phyloP scores from a whole-genome alignment of 1,140 invertebrate genomes.

The Chlorops oryzae region DNA sequence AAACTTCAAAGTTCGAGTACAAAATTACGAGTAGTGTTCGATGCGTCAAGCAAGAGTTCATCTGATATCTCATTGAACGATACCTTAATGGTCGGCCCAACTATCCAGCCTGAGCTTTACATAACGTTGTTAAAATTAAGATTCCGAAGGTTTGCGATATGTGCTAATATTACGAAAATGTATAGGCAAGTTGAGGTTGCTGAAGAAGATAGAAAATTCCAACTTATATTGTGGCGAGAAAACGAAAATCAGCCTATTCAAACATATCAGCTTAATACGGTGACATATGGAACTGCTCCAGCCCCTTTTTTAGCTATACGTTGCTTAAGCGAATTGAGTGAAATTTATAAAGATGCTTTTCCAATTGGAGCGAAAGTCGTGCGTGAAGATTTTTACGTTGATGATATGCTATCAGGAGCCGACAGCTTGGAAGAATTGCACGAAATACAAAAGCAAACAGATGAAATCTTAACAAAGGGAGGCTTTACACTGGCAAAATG shows the following conservation, averaged over 20 bases:
- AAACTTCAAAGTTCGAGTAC: constrained; percentile 22
- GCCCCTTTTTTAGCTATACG: constrained; percentile 10
- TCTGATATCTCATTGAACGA: constrained; percentile 41
- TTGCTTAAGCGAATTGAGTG: constrained; percentile 4
- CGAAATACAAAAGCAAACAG: constrained; percentile 8
- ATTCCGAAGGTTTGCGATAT: constrained; percentile 29
- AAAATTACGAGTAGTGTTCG: constrained; percentile 34
- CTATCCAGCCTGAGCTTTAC: constrained; percentile 45
- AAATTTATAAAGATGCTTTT: not conserved
- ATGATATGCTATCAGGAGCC: constrained; percentile 7
- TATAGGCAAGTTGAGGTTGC: constrained; percentile 46
- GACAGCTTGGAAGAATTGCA: not conserved
- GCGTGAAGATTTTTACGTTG: constrained; percentile 5
- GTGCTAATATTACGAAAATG: constrained; percentile 47
- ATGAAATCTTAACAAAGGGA: constrained; percentile 5
- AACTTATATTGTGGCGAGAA: constrained; percentile 48
- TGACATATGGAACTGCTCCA: constrained; percentile 9
- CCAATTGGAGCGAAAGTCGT: not conserved
- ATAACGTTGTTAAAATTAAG: constrained; percentile 46
- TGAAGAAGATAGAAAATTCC: constrained; percentile 33
- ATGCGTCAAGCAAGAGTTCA: constrained; percentile 13
- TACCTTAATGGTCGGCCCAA: constrained; percentile 36
- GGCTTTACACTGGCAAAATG: constrained; percentile 7
- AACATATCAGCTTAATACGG: constrained; percentile 16
- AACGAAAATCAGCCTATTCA: constrained; percentile 19